Conservation (phyloP, 2,797 vertebrate genomes). For the Prionace glauca region DNA sequence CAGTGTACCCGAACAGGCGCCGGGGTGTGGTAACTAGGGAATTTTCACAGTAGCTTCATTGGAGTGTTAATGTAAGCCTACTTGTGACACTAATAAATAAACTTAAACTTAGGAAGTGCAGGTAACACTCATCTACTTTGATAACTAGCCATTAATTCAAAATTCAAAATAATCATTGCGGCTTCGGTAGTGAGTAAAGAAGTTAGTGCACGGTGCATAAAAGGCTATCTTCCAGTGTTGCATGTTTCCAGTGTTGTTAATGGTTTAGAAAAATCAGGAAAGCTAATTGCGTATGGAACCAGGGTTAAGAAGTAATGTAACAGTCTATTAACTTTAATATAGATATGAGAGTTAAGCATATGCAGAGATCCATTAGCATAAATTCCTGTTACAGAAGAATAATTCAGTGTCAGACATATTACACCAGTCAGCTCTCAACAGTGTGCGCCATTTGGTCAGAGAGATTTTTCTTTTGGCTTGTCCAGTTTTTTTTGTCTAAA, state of each 20-base stretch:
- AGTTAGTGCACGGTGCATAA: constrained; percentile 87
- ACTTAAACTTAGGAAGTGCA: neutral
- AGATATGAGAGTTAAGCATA: constrained; percentile 99
- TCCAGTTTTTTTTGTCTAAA: neutral
- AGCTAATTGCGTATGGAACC: constrained; percentile 99
- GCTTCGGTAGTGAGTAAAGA: constrained; percentile 71
- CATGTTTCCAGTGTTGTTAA: constrained; percentile 77
- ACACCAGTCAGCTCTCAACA: constrained; percentile 6
- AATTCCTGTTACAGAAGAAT: constrained; percentile 90
- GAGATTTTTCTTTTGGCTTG: neutral
- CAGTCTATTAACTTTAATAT: constrained; percentile 99
- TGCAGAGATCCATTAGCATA: constrained; percentile 97
- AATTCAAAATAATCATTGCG: constrained; percentile 33
- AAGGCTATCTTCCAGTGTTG: constrained; percentile 61
- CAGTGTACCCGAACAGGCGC: no score
- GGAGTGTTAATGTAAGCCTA: no score
- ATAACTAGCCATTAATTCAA: constrained; percentile 26
- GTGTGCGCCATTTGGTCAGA: neutral
- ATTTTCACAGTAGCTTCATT: no score
- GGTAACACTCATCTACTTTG: neutral
- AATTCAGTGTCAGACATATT: constrained; percentile 50
- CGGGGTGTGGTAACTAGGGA: no score
- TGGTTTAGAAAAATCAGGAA: constrained; percentile 94
- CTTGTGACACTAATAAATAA: no score
- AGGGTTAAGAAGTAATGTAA: constrained; percentile 99